Conservation (phyloP, 1,140 invertebrate species). For the Diorhabda elongata region DNA sequence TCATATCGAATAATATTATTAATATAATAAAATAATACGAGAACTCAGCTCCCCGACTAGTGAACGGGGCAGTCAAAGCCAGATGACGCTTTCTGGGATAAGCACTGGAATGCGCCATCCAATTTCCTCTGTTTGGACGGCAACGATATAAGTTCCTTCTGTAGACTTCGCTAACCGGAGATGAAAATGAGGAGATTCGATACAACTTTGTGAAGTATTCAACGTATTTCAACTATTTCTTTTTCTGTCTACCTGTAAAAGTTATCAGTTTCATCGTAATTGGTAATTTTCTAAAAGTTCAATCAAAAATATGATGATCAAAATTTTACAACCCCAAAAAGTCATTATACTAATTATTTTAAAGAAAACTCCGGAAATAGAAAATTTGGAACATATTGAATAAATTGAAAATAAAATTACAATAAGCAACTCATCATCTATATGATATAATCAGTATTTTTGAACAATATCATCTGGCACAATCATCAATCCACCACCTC, state of each 20-base stretch:
- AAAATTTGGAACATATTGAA: no score
- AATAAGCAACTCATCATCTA: no score
- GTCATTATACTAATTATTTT: no score
- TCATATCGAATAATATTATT: no score
- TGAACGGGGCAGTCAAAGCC: neutral
- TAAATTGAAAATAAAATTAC: no score
- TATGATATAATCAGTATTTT: no score
- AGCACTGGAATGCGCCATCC: conserved; percentile 5
- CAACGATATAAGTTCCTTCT: conserved; percentile 13
- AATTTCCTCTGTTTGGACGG: conserved; percentile 10
- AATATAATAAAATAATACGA: no score
- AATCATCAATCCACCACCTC: no score
- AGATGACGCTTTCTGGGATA: conserved; percentile 1
- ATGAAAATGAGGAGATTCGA: conserved; percentile 11
- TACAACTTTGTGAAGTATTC: conserved; percentile 15
- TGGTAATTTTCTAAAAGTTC: neutral
- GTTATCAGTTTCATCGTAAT: neutral
- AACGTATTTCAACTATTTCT: neutral
- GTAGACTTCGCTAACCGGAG: conserved; percentile 7
- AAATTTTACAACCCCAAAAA: no score
- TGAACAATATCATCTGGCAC: no score
- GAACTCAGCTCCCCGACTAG: neutral
- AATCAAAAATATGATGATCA: no score
- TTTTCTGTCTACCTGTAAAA: neutral
- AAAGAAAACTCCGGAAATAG: no score